Evolutionary conservation across 1,140 invertebrate species (phyloP).

Genomic region (Conus ventricosus): DNA sequence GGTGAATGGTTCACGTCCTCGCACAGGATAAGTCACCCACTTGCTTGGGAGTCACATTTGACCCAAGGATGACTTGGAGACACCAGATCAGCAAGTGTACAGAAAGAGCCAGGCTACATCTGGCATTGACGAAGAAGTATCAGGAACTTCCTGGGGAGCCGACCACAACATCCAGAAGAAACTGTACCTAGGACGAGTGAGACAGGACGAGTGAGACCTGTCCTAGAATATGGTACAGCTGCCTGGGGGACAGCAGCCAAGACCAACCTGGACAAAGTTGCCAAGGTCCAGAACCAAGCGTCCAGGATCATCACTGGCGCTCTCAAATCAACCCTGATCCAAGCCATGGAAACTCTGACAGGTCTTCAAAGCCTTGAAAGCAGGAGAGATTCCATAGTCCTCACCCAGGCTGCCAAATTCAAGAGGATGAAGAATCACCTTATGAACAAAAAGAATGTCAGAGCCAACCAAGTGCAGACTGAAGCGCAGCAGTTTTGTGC

Average conservation of each 20-base stretch:
- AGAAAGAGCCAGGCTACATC: neutral
- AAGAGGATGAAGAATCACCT: too few relatives aligned
- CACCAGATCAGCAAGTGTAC: neutral
- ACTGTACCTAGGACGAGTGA: neutral
- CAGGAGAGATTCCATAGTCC: too few relatives aligned
- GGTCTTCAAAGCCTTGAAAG: too few relatives aligned
- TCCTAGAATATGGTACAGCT: conserved; percentile 35
- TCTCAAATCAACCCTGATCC: too few relatives aligned
- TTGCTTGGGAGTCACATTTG: conserved; percentile 26
- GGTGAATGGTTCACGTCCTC: neutral
- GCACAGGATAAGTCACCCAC: neutral
- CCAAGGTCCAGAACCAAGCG: too few relatives aligned
- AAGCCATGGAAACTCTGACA: too few relatives aligned
- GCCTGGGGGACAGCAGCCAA: conserved; percentile 32
- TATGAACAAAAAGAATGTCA: too few relatives aligned
- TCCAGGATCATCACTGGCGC: too few relatives aligned
- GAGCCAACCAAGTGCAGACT: too few relatives aligned
- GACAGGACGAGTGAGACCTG: conserved; percentile 28
- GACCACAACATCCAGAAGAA: conserved; percentile 9
- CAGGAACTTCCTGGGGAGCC: conserved; percentile 10
- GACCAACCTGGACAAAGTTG: neutral
- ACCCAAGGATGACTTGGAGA: neutral
- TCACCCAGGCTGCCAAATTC: too few relatives aligned
- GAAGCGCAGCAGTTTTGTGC: too few relatives aligned
- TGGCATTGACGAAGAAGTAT: neutral